A percentile compares a stretch with the other conserved stretches of the same genome.
Conservation (phyloP, 2,113 vertebrate genomes). For the Cephalophus harveyi region DNA sequence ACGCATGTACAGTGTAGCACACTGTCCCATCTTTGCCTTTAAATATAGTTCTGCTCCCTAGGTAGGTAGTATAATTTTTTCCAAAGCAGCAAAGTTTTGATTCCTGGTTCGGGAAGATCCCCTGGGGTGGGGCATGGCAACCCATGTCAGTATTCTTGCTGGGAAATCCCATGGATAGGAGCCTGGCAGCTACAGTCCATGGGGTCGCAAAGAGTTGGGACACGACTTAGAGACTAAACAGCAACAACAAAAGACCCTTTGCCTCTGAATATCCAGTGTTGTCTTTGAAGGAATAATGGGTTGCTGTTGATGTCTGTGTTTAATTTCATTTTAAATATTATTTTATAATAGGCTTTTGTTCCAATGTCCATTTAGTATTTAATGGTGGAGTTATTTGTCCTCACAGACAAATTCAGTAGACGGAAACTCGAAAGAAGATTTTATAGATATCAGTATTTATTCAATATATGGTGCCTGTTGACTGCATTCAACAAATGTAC, state of each 20-base stretch:
- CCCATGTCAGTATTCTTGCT: background rate
- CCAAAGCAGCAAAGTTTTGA: background rate
- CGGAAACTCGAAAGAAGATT: background rate
- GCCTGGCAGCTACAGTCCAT: background rate
- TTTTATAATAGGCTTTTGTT: constrained; percentile 20
- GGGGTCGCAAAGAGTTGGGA: background rate
- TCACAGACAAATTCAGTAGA: background rate
- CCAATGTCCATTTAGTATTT: constrained; percentile 17
- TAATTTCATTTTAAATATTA: constrained; percentile 43
- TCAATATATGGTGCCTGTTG: background rate
- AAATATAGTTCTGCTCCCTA: background rate
- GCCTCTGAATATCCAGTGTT: background rate
- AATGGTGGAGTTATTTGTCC: background rate
- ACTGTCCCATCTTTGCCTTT: background rate
- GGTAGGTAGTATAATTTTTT: background rate
- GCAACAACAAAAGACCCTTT: background rate
- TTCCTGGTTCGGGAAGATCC: background rate
- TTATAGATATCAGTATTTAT: background rate
- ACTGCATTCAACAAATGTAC: background rate
- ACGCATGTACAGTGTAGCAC: background rate
- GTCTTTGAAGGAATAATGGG: background rate
- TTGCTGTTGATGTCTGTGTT: background rate
- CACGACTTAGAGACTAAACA: background rate
- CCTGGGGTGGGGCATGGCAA: background rate
- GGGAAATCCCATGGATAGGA: background rate